Evolutionary conservation across 2,113 vertebrate genomes (phyloP).

Genomic region (Thunnus maccoyii): DNA sequence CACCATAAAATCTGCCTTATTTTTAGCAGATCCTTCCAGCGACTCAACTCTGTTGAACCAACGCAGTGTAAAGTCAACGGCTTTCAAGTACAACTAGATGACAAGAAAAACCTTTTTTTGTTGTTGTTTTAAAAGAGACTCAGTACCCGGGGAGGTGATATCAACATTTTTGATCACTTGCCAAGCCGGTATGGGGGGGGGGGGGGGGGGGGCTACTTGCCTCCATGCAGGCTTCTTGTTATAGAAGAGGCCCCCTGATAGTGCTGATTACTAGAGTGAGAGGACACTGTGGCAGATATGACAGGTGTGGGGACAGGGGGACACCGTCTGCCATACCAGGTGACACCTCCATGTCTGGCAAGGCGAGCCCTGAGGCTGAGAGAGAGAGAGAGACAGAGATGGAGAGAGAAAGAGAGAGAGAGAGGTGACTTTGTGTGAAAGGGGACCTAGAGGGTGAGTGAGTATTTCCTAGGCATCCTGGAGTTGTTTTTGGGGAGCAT

Average conservation of each 20-base stretch:
- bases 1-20: constrained; percentile 30
- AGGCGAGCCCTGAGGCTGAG: constrained; percentile 23
- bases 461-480: background rate
- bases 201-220: background rate
- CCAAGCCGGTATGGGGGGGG: constrained; percentile 18
- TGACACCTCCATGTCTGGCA: constrained; percentile 58
- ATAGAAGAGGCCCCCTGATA: constrained; percentile 40
- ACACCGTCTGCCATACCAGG: constrained; percentile 59
- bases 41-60: background rate
- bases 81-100: constrained; percentile 14
- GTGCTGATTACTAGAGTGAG: constrained; percentile 33
- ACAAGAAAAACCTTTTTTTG: background rate
- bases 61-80: background rate
- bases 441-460: constrained; percentile 6
- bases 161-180: constrained; percentile 30
- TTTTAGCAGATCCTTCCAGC: constrained; percentile 28
- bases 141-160: background rate
- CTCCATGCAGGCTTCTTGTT: constrained; percentile 36
- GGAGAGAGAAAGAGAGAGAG: constrained; percentile 5
- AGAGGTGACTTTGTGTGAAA: constrained; percentile 34
- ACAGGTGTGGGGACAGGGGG: constrained; percentile 58
- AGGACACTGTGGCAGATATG: constrained; percentile 51
- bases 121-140: constrained; percentile 8
- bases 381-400: constrained; percentile 11
- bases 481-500: background rate